These are phyloP conservation scores for Eospalax fontanierii DNA, from an alignment of 2,797 vertebrate species.

Conservation along the genomic window DNA sequence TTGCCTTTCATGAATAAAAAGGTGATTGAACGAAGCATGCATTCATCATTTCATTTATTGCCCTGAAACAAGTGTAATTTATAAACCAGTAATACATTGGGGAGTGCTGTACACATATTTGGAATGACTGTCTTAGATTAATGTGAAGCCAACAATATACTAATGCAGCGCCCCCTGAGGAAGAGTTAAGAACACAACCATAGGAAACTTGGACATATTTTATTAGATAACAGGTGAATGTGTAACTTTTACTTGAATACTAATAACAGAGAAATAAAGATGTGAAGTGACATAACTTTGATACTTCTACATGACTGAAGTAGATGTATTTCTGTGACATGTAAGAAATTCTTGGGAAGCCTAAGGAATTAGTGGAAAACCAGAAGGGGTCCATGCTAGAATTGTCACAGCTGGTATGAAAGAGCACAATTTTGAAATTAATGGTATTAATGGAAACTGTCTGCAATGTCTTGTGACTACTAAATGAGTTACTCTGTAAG, in stretches of 20 bases:
- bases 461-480: background rate
- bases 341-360: constrained; percentile 29
- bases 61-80: constrained; percentile 91
- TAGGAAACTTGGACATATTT: constrained; percentile 78
- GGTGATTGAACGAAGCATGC: constrained; percentile 90
- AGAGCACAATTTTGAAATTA: constrained; percentile 1
- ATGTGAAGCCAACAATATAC: constrained; percentile 85
- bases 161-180: constrained; percentile 85
- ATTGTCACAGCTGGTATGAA: background rate
- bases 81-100: constrained; percentile 91
- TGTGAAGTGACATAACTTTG: background rate
- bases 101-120: constrained; percentile 88
- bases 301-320: background rate
- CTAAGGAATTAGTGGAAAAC: background rate
- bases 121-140: constrained; percentile 90
- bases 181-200: constrained; percentile 84
- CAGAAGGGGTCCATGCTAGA: background rate
- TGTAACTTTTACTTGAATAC: constrained; percentile 54
- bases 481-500: constrained; percentile 21
- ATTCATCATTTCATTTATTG: constrained; percentile 91
- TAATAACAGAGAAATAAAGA: constrained; percentile 49
- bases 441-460: background rate
- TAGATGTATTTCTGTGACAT: constrained; percentile 10
- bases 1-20: constrained; percentile 92
- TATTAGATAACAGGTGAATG: constrained; percentile 51